These are phyloP conservation scores for Glomeris marginata DNA, from an alignment of 2,888 invertebrate species.

Conservation along the genomic window DNA sequence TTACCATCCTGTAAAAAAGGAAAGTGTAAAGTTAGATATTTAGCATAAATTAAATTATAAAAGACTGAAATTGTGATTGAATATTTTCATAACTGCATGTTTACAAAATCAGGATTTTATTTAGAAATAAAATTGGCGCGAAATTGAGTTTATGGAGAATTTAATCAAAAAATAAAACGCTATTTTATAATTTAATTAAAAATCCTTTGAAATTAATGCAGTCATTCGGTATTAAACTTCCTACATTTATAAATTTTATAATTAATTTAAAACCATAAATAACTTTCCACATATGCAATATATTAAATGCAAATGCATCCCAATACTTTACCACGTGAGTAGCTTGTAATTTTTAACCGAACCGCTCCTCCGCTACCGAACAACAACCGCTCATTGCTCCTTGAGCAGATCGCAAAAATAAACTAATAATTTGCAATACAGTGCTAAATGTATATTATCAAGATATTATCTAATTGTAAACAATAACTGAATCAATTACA, in stretches of 20 bases:
- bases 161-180: conserved; percentile 73
- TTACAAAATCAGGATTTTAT: conserved; percentile 64
- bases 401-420: background rate
- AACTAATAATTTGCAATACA: background rate
- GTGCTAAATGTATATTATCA: too few relatives aligned
- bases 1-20: conserved; percentile 54
- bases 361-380: background rate
- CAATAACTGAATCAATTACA: too few relatives aligned
- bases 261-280: too few relatives aligned
- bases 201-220: too few relatives aligned
- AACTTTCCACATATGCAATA: too few relatives aligned
- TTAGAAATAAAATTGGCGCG: conserved; percentile 70
- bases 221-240: too few relatives aligned
- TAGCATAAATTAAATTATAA: conserved; percentile 2
- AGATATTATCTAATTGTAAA: too few relatives aligned
- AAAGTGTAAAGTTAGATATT: conserved; percentile 9
- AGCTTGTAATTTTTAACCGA: conserved; percentile 39
- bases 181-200: too few relatives aligned
- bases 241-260: conserved; percentile 41
- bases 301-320: conserved; percentile 2
- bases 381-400: background rate
- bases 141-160: conserved; percentile 85
- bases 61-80: too few relatives aligned
- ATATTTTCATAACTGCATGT: conserved; percentile 78
- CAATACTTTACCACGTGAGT: conserved; percentile 42